Base-by-base conservation (phyloP, 1,140 invertebrate species). In the Gryllus bimaculatus region DNA sequence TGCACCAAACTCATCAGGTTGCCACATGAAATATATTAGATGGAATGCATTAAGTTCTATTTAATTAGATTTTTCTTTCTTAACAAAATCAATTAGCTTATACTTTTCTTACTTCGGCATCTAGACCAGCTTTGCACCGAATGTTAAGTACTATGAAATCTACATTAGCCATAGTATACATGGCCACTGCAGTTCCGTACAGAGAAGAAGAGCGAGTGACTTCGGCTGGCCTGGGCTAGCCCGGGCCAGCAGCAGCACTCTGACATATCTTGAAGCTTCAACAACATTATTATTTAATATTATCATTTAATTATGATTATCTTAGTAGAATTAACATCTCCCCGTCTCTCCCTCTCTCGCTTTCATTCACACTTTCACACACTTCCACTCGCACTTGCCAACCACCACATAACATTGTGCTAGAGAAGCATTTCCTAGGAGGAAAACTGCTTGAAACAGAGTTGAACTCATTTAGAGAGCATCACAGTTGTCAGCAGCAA, bases 111-210 rank as follows among this genome's bases (percentile, higher is more conserved):
- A 49, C 66, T 78, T 78, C 66, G 66, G 78, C 66, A 78, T 78
- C 78, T 78, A 78, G 78, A 78, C 78, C 78, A 78, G 78, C 78
- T 78, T 78, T 78, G 73, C 76, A 78, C 78, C 78, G 78, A 78
- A 73, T 47, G 18, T 74, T 78, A 21, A 66, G 15, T 7, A 47
- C 47, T 78, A 78, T 21, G 18, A 47, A 73, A 78, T 66, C 78
- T 78, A 78, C 78, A 48, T 47, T 26, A 78, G 77, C 77, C 20
- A 48, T 3, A 18, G 26, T 78, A 49, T 39, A 15, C 8, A 10
- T 39, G 66, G 47, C 18, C 54, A 39, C 21, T 39, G 73, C 66
- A 74, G 66, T 66, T 66, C 54, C 54, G 54, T 66, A 66, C 54
- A 66, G 54, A 66, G 54, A 18, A 66, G 54, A 66, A 66, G 54